Conservation (phyloP, 2,113 vertebrate genomes). For the Leptocoma aspasia region DNA sequence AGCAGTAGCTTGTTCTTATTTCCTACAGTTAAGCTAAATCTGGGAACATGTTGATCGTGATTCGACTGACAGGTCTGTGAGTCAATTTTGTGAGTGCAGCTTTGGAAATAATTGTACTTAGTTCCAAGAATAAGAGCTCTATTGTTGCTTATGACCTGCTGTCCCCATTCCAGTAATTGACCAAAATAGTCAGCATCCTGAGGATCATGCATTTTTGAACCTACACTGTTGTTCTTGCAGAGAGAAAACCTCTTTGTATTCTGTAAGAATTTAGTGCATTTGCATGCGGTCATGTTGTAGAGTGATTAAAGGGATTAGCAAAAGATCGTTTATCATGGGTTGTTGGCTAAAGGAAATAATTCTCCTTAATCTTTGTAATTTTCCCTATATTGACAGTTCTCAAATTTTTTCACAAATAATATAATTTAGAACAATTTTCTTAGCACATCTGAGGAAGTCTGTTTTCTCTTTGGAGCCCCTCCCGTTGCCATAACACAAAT, state of each 20-base stretch:
- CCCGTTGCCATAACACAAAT: not conserved
- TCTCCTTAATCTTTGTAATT: not conserved
- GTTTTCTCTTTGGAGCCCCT: not conserved
- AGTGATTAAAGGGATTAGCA: not conserved
- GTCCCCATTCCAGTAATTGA: not conserved
- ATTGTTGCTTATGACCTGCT: not conserved
- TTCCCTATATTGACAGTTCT: not conserved
- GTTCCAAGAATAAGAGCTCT: constrained; percentile 17
- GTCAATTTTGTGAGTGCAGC: not conserved
- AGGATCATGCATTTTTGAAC: not conserved
- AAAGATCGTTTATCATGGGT: not conserved
- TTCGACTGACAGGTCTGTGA: not conserved
- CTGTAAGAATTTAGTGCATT: not conserved
- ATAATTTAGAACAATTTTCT: not conserved
- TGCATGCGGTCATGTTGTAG: not conserved
- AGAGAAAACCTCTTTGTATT: not conserved
- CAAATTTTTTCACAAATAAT: not conserved
- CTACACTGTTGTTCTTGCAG: not conserved
- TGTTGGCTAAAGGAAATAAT: not conserved
- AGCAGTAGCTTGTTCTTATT: not conserved
- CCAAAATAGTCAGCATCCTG: constrained; percentile 1
- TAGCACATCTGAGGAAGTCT: not conserved
- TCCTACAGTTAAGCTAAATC: not conserved
- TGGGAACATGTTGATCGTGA: not conserved
- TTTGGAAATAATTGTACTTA: not conserved